Evolutionary conservation across 2,888 invertebrate genomes (phyloP).

Genomic region (Tetramorium bicarinatum): DNA sequence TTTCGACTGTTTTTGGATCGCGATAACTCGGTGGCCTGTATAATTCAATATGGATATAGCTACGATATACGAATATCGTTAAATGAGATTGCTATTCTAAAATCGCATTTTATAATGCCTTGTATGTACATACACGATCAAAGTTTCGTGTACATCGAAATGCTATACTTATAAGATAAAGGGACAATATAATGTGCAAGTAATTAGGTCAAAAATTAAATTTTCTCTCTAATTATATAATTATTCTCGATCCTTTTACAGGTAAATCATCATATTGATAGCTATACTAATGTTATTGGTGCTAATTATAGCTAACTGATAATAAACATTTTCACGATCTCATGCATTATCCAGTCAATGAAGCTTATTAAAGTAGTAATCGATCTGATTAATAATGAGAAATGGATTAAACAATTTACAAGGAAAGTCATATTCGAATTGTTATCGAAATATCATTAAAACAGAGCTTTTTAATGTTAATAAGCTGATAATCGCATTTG

Average conservation of each 20-base stretch:
- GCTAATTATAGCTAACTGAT: constrained; percentile 26
- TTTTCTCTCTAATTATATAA: constrained; percentile 69
- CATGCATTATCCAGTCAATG: constrained; percentile 22
- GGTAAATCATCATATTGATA: constrained; percentile 63
- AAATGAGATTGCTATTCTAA: constrained; percentile 67
- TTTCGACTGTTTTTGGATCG: constrained; percentile 51
- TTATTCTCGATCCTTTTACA: constrained; percentile 64
- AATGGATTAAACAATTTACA: not conserved
- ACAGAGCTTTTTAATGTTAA: not conserved
- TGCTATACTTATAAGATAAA: constrained; percentile 27
- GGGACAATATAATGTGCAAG: constrained; percentile 56
- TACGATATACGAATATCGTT: not conserved
- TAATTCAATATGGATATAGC: constrained; percentile 47
- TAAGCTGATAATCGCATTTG: not conserved
- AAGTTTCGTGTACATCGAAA: not conserved
- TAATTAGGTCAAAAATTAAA: constrained; percentile 72
- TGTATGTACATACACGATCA: not conserved
- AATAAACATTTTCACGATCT: constrained; percentile 44
- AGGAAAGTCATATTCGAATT: not conserved
- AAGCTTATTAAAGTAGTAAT: constrained; percentile 25
- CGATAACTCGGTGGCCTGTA: constrained; percentile 25
- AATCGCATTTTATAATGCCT: constrained; percentile 57
- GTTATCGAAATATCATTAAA: constrained; percentile 13
- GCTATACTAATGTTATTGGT: not conserved
- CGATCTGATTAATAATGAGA: constrained; percentile 26